phyloP scores from a whole-genome alignment of 2,113 vertebrate species.

The Grantiella picta region DNA sequence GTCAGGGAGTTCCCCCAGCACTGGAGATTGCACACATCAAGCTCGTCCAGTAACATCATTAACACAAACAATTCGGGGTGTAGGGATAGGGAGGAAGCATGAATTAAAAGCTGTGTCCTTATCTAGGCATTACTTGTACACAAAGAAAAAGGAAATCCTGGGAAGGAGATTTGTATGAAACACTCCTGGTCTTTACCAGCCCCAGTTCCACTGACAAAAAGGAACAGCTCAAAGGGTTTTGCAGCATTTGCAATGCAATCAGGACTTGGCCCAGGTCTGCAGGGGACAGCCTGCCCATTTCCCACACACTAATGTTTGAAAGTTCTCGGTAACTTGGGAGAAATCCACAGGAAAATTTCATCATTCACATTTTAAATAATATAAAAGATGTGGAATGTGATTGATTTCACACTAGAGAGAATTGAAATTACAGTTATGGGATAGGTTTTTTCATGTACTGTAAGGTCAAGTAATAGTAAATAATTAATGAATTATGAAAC shows the following conservation, averaged over 20 bases:
- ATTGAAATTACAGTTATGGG: conserved; percentile 37
- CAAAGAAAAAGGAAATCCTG: background rate
- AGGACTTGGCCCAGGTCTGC: background rate
- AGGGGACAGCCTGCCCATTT: background rate
- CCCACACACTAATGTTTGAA: background rate
- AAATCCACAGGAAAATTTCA: background rate
- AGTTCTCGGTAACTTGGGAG: background rate
- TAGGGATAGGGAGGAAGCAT: background rate
- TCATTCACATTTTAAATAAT: conserved; percentile 47
- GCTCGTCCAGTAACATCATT: background rate
- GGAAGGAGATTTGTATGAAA: background rate
- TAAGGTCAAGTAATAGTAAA: conserved; percentile 59
- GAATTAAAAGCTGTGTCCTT: background rate
- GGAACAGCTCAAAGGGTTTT: background rate
- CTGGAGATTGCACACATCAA: background rate
- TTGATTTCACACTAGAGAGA: conserved; percentile 46
- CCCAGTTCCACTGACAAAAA: background rate
- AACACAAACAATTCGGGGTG: background rate
- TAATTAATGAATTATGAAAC: conserved; percentile 66
- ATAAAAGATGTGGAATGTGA: conserved; percentile 46
- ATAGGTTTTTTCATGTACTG: conserved; percentile 8
- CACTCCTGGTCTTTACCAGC: background rate
- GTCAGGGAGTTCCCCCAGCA: background rate
- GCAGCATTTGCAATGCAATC: fast-evolving
- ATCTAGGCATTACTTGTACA: background rate